These are phyloP conservation scores for Smittia sp. DNA, from an alignment of 2,888 invertebrate genomes.

Conservation along the genomic window DNA sequence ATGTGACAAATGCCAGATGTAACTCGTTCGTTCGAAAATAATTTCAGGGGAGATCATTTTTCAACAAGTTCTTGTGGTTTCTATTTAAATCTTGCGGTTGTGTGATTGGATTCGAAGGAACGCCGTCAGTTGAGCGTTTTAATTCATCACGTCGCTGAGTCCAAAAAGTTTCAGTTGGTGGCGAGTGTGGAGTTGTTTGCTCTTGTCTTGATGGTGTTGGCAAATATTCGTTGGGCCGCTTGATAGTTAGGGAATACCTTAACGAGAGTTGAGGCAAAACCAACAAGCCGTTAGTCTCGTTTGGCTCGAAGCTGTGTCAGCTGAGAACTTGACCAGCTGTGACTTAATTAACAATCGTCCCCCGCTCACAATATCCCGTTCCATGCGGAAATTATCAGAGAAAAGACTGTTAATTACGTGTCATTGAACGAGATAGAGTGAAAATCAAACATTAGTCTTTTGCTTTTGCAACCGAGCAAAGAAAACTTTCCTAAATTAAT, in stretches of 20 bases:
- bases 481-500: conserved; percentile 27
- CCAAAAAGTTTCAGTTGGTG: too few relatives aligned
- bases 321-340: too few relatives aligned
- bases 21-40: conserved; percentile 2
- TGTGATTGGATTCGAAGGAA: background rate
- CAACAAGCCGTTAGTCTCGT: too few relatives aligned
- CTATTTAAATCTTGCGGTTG: conserved; percentile 19
- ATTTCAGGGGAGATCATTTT: conserved; percentile 7
- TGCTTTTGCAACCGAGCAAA: background rate
- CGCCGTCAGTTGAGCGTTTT: background rate
- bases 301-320: too few relatives aligned
- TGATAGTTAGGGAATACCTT: too few relatives aligned
- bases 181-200: too few relatives aligned
- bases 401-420: conserved; percentile 31
- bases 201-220: too few relatives aligned
- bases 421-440: background rate
- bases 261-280: too few relatives aligned
- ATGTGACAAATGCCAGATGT: conserved; percentile 35
- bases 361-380: too few relatives aligned
- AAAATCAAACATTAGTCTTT: conserved; percentile 22
- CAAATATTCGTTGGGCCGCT: too few relatives aligned
- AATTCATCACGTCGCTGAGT: background rate
- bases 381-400: background rate
- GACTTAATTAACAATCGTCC: too few relatives aligned
- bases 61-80: conserved; percentile 19